Conservation (phyloP, 2,888 invertebrate genomes). For the Ennomos erosarius region DNA sequence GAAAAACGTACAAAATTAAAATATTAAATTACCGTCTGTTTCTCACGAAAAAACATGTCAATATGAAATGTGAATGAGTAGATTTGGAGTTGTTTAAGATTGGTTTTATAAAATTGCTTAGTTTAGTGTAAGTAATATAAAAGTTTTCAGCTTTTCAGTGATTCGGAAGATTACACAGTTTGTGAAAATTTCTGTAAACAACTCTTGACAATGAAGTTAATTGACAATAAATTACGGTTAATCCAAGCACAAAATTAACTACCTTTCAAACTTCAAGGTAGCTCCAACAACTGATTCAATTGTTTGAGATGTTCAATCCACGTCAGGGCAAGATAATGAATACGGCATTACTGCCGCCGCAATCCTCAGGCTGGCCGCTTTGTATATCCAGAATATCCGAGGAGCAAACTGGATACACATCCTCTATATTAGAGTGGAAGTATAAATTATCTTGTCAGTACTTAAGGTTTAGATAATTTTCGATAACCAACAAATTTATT, state of each 20-base stretch:
- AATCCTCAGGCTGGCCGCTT: slow-evolving; percentile 46
- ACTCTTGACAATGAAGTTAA: slow-evolving; percentile 14
- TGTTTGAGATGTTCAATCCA: slow-evolving; percentile 45
- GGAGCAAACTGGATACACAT: slow-evolving; percentile 62
- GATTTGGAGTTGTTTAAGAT: no score
- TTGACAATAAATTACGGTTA: slow-evolving; percentile 10
- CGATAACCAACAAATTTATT: no score
- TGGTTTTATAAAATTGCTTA: no score
- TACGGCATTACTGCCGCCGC: slow-evolving; percentile 49
- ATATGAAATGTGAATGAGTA: no score
- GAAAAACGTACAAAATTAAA: no score
- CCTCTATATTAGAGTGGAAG: slow-evolving; percentile 19
- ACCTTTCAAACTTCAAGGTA: slow-evolving; percentile 19
- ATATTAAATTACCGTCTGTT: no score
- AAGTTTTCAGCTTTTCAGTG: no score
- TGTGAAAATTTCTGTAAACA: slow-evolving; percentile 4
- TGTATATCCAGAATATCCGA: slow-evolving; percentile 43
- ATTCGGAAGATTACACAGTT: background rate
- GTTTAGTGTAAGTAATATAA: no score
- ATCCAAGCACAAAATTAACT: slow-evolving; percentile 17
- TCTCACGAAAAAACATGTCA: no score
- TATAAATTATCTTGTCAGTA: slow-evolving; percentile 15
- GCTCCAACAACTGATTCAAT: slow-evolving; percentile 31
- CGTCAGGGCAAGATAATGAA: slow-evolving; percentile 54
- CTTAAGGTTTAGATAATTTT: background rate